A percentile compares a stretch with the other conserved stretches of the same genome.
These are phyloP conservation scores for Poeciliopsis paucimaculata DNA, from an alignment of 2,797 vertebrate species.

Conservation along the genomic window DNA sequence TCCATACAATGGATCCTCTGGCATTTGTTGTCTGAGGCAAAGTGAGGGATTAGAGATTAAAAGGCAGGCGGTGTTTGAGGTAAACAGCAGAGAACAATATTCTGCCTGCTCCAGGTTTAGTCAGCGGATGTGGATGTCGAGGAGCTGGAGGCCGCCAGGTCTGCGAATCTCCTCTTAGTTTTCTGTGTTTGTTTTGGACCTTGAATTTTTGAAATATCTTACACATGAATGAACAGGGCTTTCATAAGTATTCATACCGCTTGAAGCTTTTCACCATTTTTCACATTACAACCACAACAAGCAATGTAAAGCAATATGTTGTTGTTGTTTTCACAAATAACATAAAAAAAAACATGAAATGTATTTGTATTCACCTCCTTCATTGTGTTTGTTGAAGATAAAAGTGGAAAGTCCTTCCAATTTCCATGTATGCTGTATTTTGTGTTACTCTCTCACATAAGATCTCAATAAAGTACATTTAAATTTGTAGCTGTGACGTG, in stretches of 20 bases:
- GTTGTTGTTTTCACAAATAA: neutral
- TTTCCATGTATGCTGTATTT: neutral
- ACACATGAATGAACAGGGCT: constrained; percentile 11
- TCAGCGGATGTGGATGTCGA: constrained; percentile 73
- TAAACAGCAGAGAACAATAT: constrained; percentile 77
- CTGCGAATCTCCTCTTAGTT: constrained; percentile 23
- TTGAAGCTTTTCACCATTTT: neutral
- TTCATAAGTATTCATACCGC: neutral
- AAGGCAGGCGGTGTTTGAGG: constrained; percentile 68
- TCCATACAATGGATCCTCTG: constrained; percentile 76
- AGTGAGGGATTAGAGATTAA: constrained; percentile 82
- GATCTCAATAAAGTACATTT: neutral
- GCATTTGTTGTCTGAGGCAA: constrained; percentile 74
- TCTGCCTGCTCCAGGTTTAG: constrained; percentile 68
- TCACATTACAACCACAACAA: neutral
- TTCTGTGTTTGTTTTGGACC: constrained; percentile 39
- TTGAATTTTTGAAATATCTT: constrained; percentile 7
- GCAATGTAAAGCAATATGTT: neutral
- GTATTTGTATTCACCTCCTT: neutral
- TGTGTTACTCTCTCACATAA: neutral
- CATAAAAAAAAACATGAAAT: neutral
- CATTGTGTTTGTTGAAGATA: neutral
- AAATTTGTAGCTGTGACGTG: neutral
- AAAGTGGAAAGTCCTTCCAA: neutral
- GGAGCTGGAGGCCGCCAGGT: constrained; percentile 31